Evolutionary conservation across 1,140 invertebrate species (phyloP), one percentile per base, ranked within the genome.

Genomic region (Tetraneura akinire): DNA sequence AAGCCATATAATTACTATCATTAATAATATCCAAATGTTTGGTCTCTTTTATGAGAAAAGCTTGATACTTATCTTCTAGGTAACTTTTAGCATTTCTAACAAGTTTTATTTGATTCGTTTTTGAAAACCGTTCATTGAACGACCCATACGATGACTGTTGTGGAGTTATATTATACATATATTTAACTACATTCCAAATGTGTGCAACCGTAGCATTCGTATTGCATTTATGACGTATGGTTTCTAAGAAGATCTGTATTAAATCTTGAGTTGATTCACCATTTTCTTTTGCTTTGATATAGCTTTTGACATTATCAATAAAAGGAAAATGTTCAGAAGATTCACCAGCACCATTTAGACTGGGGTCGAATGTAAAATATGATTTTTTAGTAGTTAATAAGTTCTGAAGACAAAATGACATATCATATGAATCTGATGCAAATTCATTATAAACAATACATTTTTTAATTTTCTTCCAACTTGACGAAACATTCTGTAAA

Each of bases 161-260:
- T 23, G 74, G 74, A 47, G 13, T 62, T 47, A 78, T 62, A 18
- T 78, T 42, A 16, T 42, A 62, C 74, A 78, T 78, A 26, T 78
- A 78, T 11, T 78, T 78, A 26, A 78, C 53, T 23, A 78, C 74
- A 29, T 78, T 78, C 74, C 74, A 78, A 23, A 78, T 78, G 29
- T 78, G 74, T 1, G 37, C 55, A 14, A 62, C 21, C 23, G 55
- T 45, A 29, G 55, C 55, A 29, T 78, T 37, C 10, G 4, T 11
- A 9, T 60, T 78, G 6, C 14, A 10, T 1, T 16, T 42, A 26
- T 37, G n/a, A n/a, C n/a, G 37, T 62, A 78, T 47, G 1, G 74
- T 78, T 16, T 78, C 74, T 4, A 78, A 45, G 10, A 78, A 78
- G 23, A 23, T 47, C 11, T 62, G 55, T 13, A 78, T 78, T 18